A percentile compares a stretch with the other conserved stretches of the same genome.
phyloP scores from a whole-genome alignment of 2,113 vertebrate genomes.

The Ophthalmolycus amberensis region DNA sequence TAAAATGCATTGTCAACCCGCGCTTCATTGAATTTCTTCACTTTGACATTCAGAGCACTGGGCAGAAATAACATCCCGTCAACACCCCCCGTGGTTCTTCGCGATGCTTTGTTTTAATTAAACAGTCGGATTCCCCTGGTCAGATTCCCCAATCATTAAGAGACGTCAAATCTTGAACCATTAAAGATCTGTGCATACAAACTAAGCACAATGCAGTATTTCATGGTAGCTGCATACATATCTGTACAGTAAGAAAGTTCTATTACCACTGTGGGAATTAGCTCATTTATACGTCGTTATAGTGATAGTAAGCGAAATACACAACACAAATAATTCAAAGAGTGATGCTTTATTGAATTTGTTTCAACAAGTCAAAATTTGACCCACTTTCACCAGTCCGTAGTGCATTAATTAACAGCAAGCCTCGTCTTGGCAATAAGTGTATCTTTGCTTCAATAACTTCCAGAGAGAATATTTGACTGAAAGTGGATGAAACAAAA shows the following conservation, averaged over 20 bases:
- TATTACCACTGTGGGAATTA: neutral
- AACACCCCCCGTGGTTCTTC: too few species aligned
- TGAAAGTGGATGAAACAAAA: neutral
- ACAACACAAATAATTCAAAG: neutral
- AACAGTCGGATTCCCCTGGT: too few species aligned
- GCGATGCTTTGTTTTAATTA: too few species aligned
- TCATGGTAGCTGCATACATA: neutral
- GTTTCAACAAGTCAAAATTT: conserved; percentile 8
- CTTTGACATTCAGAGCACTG: too few species aligned
- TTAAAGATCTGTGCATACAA: neutral
- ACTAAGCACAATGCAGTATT: neutral
- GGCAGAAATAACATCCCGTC: too few species aligned
- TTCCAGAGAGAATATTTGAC: neutral
- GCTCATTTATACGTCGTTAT: neutral
- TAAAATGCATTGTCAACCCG: too few species aligned
- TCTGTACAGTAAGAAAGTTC: neutral
- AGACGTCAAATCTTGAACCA: neutral
- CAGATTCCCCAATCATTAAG: neutral
- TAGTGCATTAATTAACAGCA: neutral
- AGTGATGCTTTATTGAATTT: neutral
- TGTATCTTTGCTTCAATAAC: neutral
- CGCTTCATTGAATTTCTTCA: too few species aligned
- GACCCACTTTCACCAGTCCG: neutral
- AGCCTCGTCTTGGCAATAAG: neutral
- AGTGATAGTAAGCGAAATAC: neutral